phyloP scores from a whole-genome alignment of 2,113 vertebrate genomes.

The Actenoides hombroni region DNA sequence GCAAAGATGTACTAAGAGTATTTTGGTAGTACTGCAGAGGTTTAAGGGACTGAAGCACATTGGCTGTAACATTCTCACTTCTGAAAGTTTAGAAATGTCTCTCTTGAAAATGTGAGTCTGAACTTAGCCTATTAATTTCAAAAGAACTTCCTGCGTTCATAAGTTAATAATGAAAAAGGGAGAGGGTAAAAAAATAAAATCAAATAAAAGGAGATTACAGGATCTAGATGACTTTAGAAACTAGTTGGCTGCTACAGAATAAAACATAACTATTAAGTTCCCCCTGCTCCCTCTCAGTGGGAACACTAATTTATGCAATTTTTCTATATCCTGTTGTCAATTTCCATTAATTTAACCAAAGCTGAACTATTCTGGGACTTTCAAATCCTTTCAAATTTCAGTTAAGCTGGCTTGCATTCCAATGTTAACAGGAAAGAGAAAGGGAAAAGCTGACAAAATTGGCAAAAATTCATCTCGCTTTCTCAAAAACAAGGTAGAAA shows the following conservation, averaged over 20 bases:
- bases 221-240: background rate
- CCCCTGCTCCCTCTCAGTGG: background rate
- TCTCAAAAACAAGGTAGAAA: background rate
- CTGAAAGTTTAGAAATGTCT: background rate
- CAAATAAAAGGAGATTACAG: background rate
- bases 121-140: background rate
- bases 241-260: background rate
- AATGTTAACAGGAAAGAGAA: background rate
- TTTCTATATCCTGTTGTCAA: background rate
- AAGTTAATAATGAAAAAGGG: background rate
- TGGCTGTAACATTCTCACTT: background rate
- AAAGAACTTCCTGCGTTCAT: background rate
- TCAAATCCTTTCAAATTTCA: background rate
- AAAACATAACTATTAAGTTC: background rate
- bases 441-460: background rate
- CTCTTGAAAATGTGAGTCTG: background rate
- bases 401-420: background rate
- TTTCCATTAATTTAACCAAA: background rate
- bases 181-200: background rate
- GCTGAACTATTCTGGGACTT: background rate
- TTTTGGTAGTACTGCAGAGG: background rate
- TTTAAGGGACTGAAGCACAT: background rate
- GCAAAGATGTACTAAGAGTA: background rate
- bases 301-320: background rate
- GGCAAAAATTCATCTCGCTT: background rate